Evolutionary conservation across 2,888 invertebrate genomes (phyloP).

Genomic region (Leuctra nigra): DNA sequence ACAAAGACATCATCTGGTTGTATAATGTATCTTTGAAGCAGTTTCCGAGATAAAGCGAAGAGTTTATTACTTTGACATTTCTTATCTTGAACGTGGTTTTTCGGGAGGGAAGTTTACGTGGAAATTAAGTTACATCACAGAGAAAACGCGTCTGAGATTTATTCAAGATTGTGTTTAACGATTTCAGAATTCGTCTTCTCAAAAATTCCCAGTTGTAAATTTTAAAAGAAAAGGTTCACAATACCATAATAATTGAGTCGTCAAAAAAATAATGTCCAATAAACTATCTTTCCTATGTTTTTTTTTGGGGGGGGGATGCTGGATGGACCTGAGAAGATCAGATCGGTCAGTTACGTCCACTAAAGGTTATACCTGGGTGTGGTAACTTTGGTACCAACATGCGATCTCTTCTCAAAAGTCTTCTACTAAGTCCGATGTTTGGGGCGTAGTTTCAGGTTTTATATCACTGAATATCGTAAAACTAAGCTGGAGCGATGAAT

Average conservation of each 20-base stretch:
- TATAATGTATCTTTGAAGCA: background rate
- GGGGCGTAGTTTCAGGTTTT: slow-evolving; percentile 7
- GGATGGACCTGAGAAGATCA: background rate
- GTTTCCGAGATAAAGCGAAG: background rate
- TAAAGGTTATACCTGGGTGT: slow-evolving; percentile 1
- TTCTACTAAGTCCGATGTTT: slow-evolving; percentile 4
- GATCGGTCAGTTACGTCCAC: slow-evolving; percentile 9
- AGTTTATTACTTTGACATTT: background rate
- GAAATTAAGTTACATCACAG: background rate
- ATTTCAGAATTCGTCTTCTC: background rate
- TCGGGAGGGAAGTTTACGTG: background rate
- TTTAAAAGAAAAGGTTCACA: too few species aligned
- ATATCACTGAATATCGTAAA: slow-evolving; percentile 12
- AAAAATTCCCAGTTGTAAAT: background rate
- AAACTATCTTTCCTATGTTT: background rate
- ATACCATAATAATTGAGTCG: background rate
- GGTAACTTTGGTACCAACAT: background rate
- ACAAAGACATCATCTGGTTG: slow-evolving; percentile 8
- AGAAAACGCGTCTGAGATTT: background rate
- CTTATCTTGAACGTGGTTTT: background rate
- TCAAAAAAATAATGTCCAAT: background rate
- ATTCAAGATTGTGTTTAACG: background rate
- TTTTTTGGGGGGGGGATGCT: background rate
- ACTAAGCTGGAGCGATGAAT: slow-evolving; percentile 9
- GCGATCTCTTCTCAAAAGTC: background rate